These are phyloP conservation scores for Drosophila teissieri DNA, from an alignment of 1,140 invertebrate species.

Conservation along the genomic window DNA sequence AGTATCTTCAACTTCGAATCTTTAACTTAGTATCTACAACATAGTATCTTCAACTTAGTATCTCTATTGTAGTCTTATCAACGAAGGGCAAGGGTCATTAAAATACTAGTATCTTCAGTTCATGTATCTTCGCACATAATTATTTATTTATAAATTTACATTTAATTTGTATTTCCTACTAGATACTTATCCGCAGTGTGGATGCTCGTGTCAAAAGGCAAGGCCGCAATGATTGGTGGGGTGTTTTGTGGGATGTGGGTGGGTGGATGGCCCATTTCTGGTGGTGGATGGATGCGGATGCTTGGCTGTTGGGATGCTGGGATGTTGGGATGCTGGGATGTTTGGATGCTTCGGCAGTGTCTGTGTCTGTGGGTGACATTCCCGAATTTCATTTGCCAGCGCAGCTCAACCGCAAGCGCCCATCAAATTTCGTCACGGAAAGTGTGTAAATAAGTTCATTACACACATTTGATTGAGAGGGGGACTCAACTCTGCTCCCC, in stretches of 20 bases:
- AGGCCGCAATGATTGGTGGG: conserved; percentile 51
- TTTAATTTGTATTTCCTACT: no score
- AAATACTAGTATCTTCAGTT: no score
- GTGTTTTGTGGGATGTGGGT: conserved; percentile 9
- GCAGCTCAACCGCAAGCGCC: conserved; percentile 45
- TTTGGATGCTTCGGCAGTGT: conserved; percentile 41
- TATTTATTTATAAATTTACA: no score
- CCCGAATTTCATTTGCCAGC: conserved; percentile 71
- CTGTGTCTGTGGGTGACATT: conserved; percentile 74
- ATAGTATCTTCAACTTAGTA: no score
- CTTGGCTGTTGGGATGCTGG: not conserved
- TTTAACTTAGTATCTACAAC: no score
- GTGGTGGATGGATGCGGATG: conserved; percentile 19
- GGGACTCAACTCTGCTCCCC: not conserved
- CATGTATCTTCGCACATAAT: no score
- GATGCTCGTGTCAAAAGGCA: conserved; percentile 69
- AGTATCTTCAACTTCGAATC: no score
- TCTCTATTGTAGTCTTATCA: no score
- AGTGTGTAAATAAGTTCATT: conserved; percentile 81
- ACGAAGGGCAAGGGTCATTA: no score
- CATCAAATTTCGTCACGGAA: conserved; percentile 74
- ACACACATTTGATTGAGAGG: conserved; percentile 73
- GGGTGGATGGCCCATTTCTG: conserved; percentile 8
- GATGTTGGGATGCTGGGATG: conserved; percentile 17
- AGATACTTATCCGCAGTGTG: conserved; percentile 14